Evolutionary conservation across 2,797 vertebrate genomes (phyloP), one percentile per base, ranked within the genome.

Genomic region (Lateolabrax maculatus): DNA sequence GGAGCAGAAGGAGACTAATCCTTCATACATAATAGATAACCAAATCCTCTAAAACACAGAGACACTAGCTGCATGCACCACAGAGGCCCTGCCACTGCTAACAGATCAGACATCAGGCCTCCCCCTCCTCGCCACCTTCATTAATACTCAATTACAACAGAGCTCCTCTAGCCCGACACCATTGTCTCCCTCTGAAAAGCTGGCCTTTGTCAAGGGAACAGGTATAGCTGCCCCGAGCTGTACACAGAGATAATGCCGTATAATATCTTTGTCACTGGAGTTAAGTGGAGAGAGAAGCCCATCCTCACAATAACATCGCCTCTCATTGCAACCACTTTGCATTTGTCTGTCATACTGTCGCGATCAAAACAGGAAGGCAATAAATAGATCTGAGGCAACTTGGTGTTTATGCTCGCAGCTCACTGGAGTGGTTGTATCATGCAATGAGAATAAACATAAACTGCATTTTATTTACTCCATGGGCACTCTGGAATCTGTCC

Each of bases 21-120:
- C 94, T 92, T 94, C 91, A 95, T 95, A 92, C 94, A 96, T 96
- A 95, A 96, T 95, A 94, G 93, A 95, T 95, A 93, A 91, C 90
- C 80, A 93, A 94, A 94, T 94, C 93, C 92, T 93, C 89, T 93
- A 93, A 95, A 94, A 95, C 94, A 94, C 91, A 90, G 90, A 84
- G 87, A 87, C 49, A 6, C 83, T 88, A 84, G 87, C 87, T 85
- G 83, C 81, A 80, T 87, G 86, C 86, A 78, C 91, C 90, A 80
- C 87, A 88, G 86, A 93, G 86, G 90, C 76, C 90, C 86, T 83
- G 89, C 86, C 81, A 87, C 71, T 79, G 88, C 91, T 89, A 92
- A 92, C 92, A 92, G 90, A 94, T 93, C 90, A 92, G 87, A 91
- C 93, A 85, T 82, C 85, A 88, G 87, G 86, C 90, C 79, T 81